A percentile compares a stretch with the other conserved stretches of the same genome.
phyloP scores from a whole-genome alignment of 2,888 invertebrate species.

The Monopis laevigella region DNA sequence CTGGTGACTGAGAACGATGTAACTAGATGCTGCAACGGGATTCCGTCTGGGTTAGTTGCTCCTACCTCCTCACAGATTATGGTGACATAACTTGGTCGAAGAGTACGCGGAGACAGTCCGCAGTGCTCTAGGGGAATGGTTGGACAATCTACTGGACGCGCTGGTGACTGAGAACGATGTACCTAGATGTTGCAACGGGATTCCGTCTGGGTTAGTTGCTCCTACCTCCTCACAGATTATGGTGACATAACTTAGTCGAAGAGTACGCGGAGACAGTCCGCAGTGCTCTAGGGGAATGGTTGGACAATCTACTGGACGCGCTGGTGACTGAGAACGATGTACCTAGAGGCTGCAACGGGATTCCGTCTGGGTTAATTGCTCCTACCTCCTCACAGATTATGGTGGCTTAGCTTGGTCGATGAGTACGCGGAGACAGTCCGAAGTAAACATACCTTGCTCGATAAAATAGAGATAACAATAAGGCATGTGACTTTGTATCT shows the following conservation, averaged over 20 bases:
- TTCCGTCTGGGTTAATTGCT: constrained; percentile 68
- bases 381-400: too few relatives aligned
- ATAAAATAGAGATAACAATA: too few relatives aligned
- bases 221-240: too few relatives aligned
- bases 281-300: constrained; percentile 72
- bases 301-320: constrained; percentile 73
- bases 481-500: too few relatives aligned
- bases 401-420: too few relatives aligned
- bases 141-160: constrained; percentile 73
- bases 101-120: constrained; percentile 73
- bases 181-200: constrained; percentile 63
- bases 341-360: constrained; percentile 64
- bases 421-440: too few relatives aligned
- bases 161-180: constrained; percentile 72
- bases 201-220: constrained; percentile 62
- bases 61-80: too few relatives aligned
- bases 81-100: too few relatives aligned
- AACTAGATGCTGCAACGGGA: constrained; percentile 63
- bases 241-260: too few relatives aligned
- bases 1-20: constrained; percentile 72
- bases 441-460: too few relatives aligned
- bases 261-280: constrained; percentile 73
- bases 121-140: constrained; percentile 72
- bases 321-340: constrained; percentile 72
- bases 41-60: constrained; percentile 62